Conservation (phyloP, 2,797 vertebrate genomes). For the Xenopus petersii region DNA sequence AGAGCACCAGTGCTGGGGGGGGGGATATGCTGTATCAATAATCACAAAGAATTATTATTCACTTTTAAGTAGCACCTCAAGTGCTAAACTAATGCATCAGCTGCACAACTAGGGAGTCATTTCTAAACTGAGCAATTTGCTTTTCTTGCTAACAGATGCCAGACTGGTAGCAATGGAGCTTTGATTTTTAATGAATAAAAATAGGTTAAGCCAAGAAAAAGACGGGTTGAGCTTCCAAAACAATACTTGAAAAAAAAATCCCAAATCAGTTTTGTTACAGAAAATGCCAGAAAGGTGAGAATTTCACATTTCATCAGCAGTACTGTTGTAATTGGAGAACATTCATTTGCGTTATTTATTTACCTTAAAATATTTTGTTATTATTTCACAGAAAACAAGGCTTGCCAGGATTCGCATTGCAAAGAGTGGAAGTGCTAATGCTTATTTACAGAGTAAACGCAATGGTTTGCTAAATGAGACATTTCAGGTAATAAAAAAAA, state of each 20-base stretch:
- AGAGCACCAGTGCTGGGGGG: conserved; percentile 16
- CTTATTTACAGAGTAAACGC: conserved; percentile 97
- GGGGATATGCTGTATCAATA: conserved; percentile 16
- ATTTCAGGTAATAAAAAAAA: conserved; percentile 64
- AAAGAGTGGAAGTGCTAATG: conserved; percentile 93
- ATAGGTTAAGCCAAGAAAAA: conserved; percentile 9
- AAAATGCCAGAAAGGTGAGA: conserved; percentile 1
- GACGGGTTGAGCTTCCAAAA: conserved; percentile 22
- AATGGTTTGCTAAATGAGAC: conserved; percentile 87
- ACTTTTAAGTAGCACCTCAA: conserved; percentile 40
- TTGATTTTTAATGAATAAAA: conserved; percentile 20
- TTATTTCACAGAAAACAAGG: conserved; percentile 87
- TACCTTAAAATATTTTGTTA: conserved; percentile 11
- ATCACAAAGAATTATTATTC: conserved; percentile 35
- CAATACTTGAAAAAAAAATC: conserved; percentile 28
- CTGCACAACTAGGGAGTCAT: conserved; percentile 29
- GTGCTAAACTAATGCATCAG: conserved; percentile 42
- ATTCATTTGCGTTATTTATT: neutral
- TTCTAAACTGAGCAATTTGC: conserved; percentile 42
- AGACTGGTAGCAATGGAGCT: conserved; percentile 31
- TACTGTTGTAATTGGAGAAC: neutral
- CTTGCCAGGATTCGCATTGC: conserved; percentile 89
- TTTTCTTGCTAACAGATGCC: conserved; percentile 41
- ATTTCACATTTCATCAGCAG: neutral
- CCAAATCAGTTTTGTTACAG: conserved; percentile 23